phyloP scores from a whole-genome alignment of 2,113 vertebrate genomes.

The Cheilinus undulatus region DNA sequence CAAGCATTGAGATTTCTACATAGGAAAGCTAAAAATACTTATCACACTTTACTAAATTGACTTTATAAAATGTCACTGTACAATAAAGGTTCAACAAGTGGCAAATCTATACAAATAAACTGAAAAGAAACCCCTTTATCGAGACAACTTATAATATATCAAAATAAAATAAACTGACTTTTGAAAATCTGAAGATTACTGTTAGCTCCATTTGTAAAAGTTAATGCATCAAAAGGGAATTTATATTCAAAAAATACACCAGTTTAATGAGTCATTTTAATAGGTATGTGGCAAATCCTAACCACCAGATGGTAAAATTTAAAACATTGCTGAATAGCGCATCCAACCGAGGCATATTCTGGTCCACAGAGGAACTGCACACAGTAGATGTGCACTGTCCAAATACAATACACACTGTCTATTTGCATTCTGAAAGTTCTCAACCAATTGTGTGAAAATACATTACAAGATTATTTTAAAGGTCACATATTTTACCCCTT shows the following conservation, averaged over 20 bases:
- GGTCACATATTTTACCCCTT: no score
- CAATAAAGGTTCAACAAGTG: conserved; percentile 78
- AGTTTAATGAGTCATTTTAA: conserved; percentile 36
- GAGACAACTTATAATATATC: conserved; percentile 72
- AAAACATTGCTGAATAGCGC: conserved; percentile 38
- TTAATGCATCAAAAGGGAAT: conserved; percentile 52
- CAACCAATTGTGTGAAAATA: conserved; percentile 66
- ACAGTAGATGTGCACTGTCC: conserved; percentile 9
- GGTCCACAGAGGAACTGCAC: conserved; percentile 46
- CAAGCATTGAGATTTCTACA: conserved; percentile 77
- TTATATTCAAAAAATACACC: conserved; percentile 59
- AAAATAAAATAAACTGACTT: conserved; percentile 74
- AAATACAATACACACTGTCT: conserved; percentile 14
- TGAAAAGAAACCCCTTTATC: conserved; percentile 74
- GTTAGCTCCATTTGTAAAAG: conserved; percentile 55
- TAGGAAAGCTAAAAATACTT: conserved; percentile 79
- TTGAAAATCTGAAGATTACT: conserved; percentile 58
- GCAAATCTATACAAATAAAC: conserved; percentile 78
- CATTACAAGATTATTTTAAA: conserved; percentile 66
- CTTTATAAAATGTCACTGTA: conserved; percentile 81
- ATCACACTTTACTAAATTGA: conserved; percentile 78
- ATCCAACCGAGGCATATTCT: conserved; percentile 62
- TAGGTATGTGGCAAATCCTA: conserved; percentile 13
- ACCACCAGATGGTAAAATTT: conserved; percentile 46
- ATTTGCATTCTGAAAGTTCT: conserved; percentile 19